Evolutionary conservation across 92 coral and sea anemone species (phyloP).

Genomic region (Scolanthus callimorphus): DNA sequence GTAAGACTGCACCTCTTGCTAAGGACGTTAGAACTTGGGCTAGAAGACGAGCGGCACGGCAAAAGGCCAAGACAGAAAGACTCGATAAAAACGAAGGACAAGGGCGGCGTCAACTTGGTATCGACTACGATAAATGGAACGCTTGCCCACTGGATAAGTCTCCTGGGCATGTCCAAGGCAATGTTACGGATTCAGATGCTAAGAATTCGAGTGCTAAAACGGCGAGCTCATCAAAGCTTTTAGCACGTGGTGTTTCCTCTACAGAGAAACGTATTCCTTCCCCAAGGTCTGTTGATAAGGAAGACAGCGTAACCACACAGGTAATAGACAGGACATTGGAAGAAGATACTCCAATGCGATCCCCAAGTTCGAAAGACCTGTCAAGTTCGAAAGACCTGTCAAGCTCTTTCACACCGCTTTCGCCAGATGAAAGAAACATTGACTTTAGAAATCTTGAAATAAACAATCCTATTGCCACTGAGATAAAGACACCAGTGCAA

Average conservation of each 20-base stretch:
- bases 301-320: neutral
- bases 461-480: neutral
- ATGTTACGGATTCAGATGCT: neutral
- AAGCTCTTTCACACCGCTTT: neutral
- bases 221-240: neutral
- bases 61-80: neutral
- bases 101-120: neutral
- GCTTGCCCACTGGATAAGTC: neutral
- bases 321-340: too few relatives aligned
- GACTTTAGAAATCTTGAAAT: neutral
- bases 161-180: neutral
- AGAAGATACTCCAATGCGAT: neutral
- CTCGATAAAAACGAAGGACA: neutral
- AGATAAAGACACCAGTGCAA: neutral
- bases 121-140: too few relatives aligned
- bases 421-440: neutral
- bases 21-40: conserved; percentile 65
- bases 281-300: too few relatives aligned
- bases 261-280: too few relatives aligned
- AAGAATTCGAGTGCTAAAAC: neutral
- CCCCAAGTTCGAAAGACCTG: conserved; percentile 37
- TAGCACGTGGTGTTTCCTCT: too few relatives aligned
- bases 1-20: conserved; percentile 60
- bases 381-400: conserved; percentile 58
- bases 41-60: conserved; percentile 21